These are phyloP conservation scores for Caenorhabditis elegans DNA, from an alignment of 1,140 invertebrate species.

Conservation along the genomic window WBcel235 BX284606.5:11715501-11716000, in stretches of 20 bases:
- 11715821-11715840: conserved; percentile 45
- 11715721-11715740: conserved; percentile 51
- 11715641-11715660: no score
- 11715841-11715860: conserved; percentile 48
- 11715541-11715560: conserved; percentile 1
- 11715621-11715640: no score
- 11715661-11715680: conserved; percentile 60
- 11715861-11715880: conserved; percentile 50
- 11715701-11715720: conserved; percentile 49
- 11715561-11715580: neutral
- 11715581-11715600: neutral
- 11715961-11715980: no score
- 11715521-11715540: conserved; percentile 46
- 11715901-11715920: no score
- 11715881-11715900: conserved; percentile 50
- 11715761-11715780: conserved; percentile 50
- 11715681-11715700: conserved; percentile 56
- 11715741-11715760: conserved; percentile 56
- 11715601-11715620: neutral
- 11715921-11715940: no score
- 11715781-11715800: neutral
- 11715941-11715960: no score
- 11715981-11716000: no score
- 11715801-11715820: conserved; percentile 48
- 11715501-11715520: conserved; percentile 46